Evolutionary conservation across 2,888 invertebrate genomes (phyloP).

Genomic region (Acronicta psi): DNA sequence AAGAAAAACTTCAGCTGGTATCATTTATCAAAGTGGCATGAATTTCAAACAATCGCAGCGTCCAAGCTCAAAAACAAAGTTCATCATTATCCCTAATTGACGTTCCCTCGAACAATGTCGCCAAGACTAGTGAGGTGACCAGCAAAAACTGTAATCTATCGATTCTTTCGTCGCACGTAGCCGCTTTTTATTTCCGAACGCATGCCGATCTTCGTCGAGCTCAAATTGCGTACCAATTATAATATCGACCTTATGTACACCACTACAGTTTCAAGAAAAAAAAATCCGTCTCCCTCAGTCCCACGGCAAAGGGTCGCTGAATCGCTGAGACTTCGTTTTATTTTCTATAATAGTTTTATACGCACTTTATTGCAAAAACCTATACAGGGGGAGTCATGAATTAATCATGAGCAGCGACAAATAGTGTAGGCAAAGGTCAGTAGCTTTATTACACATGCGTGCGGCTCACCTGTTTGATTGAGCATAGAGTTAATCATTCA

Average conservation of each 20-base stretch:
- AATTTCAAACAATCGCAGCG: constrained; percentile 69
- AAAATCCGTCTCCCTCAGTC: constrained; percentile 50
- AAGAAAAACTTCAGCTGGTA: constrained; percentile 48
- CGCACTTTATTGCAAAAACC: constrained; percentile 80
- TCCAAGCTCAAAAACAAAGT: constrained; percentile 73
- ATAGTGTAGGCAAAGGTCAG: constrained; percentile 85
- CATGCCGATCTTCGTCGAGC: constrained; percentile 75
- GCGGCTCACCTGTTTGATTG: constrained; percentile 77
- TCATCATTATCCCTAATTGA: constrained; percentile 87
- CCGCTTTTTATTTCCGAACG: constrained; percentile 78
- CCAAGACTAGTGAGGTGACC: constrained; percentile 72
- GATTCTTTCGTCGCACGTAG: constrained; percentile 81
- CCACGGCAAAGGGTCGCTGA: constrained; percentile 57
- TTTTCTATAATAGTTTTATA: constrained; percentile 65
- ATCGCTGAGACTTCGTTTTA: constrained; percentile 56
- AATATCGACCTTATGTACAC: constrained; percentile 76
- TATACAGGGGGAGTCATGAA: constrained; percentile 73
- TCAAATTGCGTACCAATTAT: constrained; percentile 79
- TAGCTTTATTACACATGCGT: constrained; percentile 79
- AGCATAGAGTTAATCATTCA: constrained; percentile 54
- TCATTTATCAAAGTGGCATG: constrained; percentile 63
- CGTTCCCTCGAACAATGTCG: constrained; percentile 81
- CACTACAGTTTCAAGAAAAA: constrained; percentile 51
- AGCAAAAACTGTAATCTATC: constrained; percentile 85
- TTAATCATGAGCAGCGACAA: constrained; percentile 84